Base-by-base conservation (phyloP, 2,113 vertebrate species). In the Platycercus adscitus region DNA sequence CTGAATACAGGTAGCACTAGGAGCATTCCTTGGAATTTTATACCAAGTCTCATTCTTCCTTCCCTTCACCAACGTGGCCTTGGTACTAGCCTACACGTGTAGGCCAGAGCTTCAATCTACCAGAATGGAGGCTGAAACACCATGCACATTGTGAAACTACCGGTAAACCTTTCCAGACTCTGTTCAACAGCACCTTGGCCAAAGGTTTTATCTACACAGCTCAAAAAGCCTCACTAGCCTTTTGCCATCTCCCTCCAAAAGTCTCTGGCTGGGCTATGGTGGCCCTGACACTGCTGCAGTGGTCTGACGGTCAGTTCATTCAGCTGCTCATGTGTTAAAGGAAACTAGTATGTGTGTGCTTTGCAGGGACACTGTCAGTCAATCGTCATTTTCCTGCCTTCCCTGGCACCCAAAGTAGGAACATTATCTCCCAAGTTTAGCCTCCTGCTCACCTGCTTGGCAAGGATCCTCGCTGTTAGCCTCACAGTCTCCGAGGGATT, bases 401-500 rank as follows among this genome's bases (percentile, higher is more conserved):
- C 76, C n/a, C 61, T 95, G 84, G 84, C 77, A 93, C 39, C 39
- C 25, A 3, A 58, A 77, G 28, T 46, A 95, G 14, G 12, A 95
- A 69, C 4, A 19, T 19, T 19, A 39, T 21, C 31, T 94, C 60
- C 77, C 47, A 65, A 13, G 13, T 9, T 29, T 13, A 11, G 5
- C 41, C 24, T 65, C 43, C 81, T 83, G 69, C 98, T 98, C 93
- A 99, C 99, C 99, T 99, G 99, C 92, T 98, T 99, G 97, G 98
- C 98, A 65, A 99, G 97, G 88, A 99, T 98, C 95, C 99, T 98
- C 6, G 99, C 99, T 1, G 99, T 98, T 46, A 99, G 98, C 50
- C 99, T 98, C 46, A 99, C 98, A 0, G 98, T 99, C 97, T 99
- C 99, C 0, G 99, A 99, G 3, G 99, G 99, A 72, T 98, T 98